Evolutionary conservation across 1,140 invertebrate species (phyloP).

Genomic region (Andrena cerasifolii): DNA sequence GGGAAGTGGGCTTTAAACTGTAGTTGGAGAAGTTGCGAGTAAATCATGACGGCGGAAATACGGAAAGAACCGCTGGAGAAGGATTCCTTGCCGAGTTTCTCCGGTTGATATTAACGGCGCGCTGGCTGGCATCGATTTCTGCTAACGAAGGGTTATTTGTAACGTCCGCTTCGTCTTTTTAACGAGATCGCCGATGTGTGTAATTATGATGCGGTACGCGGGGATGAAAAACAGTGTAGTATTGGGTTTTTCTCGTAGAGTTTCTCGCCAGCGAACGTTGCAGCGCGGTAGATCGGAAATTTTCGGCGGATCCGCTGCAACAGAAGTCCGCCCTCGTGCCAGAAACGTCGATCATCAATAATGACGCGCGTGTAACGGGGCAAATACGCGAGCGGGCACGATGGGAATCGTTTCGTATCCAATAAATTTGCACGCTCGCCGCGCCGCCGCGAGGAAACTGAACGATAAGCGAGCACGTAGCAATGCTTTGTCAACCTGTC

Average conservation of each 20-base stretch:
- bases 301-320: neutral
- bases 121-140: too few species aligned
- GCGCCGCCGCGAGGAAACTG: neutral
- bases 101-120: too few species aligned
- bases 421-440: constrained; percentile 28
- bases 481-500: constrained; percentile 49
- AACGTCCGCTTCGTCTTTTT: too few species aligned
- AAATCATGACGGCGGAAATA: neutral
- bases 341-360: constrained; percentile 34
- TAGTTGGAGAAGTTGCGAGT: neutral
- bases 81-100: neutral
- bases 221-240: too few species aligned
- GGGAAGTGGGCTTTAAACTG: neutral
- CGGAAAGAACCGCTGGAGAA: neutral
- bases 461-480: constrained; percentile 41
- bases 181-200: too few species aligned
- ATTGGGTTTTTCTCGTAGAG: neutral
- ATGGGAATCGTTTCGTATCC: constrained; percentile 38
- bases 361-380: constrained; percentile 1
- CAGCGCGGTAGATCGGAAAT: neutral
- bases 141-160: too few species aligned
- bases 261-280: neutral
- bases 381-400: neutral
- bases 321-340: neutral
- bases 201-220: too few species aligned